These are phyloP conservation scores for Papilio helenus DNA, from an alignment of 1,140 invertebrate species.

Conservation along the genomic window DNA sequence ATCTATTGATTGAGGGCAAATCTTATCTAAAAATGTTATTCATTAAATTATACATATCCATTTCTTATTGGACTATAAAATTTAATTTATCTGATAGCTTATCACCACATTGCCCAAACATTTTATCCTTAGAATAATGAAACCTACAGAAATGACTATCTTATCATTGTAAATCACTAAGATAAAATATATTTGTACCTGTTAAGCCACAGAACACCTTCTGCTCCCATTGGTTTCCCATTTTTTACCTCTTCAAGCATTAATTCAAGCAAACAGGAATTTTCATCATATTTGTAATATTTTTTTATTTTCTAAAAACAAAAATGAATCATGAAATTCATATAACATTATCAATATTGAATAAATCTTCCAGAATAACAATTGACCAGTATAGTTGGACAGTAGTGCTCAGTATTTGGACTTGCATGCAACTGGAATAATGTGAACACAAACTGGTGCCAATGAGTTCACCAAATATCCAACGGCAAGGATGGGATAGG, in stretches of 20 bases:
- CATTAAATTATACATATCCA: background rate
- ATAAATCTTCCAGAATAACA: too few relatives aligned
- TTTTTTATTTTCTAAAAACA: conserved; percentile 85
- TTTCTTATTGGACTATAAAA: conserved; percentile 1
- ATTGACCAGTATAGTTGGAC: too few relatives aligned
- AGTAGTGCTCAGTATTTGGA: too few relatives aligned
- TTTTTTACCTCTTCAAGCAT: conserved; percentile 83
- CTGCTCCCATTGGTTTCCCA: conserved; percentile 81
- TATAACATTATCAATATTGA: too few relatives aligned
- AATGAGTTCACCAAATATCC: too few relatives aligned
- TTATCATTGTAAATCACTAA: background rate
- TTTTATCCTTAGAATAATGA: background rate
- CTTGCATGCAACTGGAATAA: too few relatives aligned
- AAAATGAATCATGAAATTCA: background rate
- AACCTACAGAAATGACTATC: background rate
- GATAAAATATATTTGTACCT: conserved; percentile 77
- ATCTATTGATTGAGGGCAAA: background rate
- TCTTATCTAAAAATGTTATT: conserved; percentile 12
- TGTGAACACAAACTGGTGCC: too few relatives aligned
- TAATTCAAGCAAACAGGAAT: conserved; percentile 86
- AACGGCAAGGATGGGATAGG: too few relatives aligned
- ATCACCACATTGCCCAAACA: background rate
- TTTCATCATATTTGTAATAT: conserved; percentile 83
- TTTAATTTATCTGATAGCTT: background rate
- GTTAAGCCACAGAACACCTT: conserved; percentile 87